Evolutionary conservation across 2,888 invertebrate species (phyloP).

Genomic region (Eucera pruinosa): DNA sequence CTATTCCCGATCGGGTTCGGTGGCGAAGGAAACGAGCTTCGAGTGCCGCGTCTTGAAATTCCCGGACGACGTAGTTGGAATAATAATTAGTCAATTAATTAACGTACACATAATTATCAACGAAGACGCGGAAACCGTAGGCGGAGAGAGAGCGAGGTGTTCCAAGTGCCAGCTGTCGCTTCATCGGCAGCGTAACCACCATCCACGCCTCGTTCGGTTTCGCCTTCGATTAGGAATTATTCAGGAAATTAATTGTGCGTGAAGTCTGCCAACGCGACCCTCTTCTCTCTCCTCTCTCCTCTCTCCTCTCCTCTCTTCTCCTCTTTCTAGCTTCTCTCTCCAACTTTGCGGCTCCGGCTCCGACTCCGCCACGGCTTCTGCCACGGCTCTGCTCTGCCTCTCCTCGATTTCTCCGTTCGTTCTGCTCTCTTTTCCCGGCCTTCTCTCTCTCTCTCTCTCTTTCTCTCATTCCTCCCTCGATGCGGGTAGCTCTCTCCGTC

Average conservation of each 20-base stretch:
- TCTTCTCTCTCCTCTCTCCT: conserved; percentile 36
- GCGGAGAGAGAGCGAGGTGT: conserved; percentile 23
- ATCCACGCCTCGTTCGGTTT: conserved; percentile 66
- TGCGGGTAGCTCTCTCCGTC: conserved; percentile 15
- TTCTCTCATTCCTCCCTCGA: conserved; percentile 15
- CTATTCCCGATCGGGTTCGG: conserved; percentile 54
- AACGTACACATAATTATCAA: conserved; percentile 83
- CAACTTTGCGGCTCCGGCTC: conserved; percentile 18
- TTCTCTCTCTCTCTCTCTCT: conserved; percentile 7
- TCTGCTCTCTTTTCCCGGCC: conserved; percentile 22
- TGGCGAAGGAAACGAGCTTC: conserved; percentile 49
- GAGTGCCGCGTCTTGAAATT: conserved; percentile 57
- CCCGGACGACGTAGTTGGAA: conserved; percentile 72
- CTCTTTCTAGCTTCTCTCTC: conserved; percentile 10
- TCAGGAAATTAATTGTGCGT: conserved; percentile 84
- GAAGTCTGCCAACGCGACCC: conserved; percentile 74
- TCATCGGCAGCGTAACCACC: conserved; percentile 50
- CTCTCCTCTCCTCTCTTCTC: conserved; percentile 22
- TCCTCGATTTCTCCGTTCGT: conserved; percentile 46
- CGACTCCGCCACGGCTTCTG: background rate
- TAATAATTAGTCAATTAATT: conserved; percentile 84
- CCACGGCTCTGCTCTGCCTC: conserved; percentile 5
- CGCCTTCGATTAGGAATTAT: conserved; percentile 80
- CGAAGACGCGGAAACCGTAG: conserved; percentile 74
- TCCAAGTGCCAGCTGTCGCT: conserved; percentile 55